Base-by-base conservation (phyloP, 2,888 invertebrate genomes). In the Drosophila acutilabella region DNA sequence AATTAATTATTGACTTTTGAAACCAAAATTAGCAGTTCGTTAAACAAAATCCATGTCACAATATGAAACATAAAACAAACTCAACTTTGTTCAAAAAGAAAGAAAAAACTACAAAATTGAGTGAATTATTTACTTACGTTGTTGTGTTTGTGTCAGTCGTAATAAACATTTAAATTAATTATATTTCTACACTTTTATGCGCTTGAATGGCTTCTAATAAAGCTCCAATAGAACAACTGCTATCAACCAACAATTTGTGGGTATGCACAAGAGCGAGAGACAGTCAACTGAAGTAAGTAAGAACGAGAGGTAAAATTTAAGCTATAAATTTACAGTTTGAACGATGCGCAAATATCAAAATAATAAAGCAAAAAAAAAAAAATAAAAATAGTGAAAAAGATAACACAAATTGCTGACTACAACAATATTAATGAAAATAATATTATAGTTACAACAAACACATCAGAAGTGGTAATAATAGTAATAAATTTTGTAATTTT, bases 91-190 rank as follows among this genome's bases (percentile, higher is more conserved):
- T 6, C 18, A 30, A 14, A 20, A 10, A 30, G 5, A 10, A 10
- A 23, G 8, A 6, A 14, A 44, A 20, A 56, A 36, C 33, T 20
- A 36, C 44, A 11, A 42, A 14, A 14, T 56, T 36, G 3, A 30
- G 30, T 23, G 23, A 11, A 33, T 33, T 33, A 33, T 41, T 41
- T 42, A 14, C 4, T 59, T 10, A 33, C 26, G 8, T 47, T 48
- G 57, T 23, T 23, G 57, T 20, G 4, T 26, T 60, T 44, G 53
- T 57, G 71, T 70, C 59, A 44, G 47, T 61, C 47, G 64, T 56
- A 66, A 66, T 64, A 56, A 64, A 53, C 64, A 70, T 70, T 78
- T 65, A 70, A 72, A 65, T 78, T 44, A 65, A 59, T 60, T 44
- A 18, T 64, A n/a, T 41, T 50, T 64, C 30, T 52, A 4, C 16